Evolutionary conservation across 2,113 vertebrate genomes (phyloP).

Genomic region (Rutilus rutilus): DNA sequence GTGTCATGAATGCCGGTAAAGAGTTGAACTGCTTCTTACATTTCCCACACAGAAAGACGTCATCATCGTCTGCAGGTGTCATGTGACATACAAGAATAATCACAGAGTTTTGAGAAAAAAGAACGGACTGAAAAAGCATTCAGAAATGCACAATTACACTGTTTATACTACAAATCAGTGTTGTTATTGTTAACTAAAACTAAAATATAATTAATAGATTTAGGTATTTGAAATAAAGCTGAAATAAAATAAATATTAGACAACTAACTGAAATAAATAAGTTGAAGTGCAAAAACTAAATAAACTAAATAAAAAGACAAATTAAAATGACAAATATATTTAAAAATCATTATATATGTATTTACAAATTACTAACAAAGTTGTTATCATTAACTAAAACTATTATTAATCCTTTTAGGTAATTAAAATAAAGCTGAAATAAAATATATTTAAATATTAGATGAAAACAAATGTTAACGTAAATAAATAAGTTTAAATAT

Average conservation of each 20-base stretch:
- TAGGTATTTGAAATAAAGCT: neutral
- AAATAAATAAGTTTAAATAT: neutral
- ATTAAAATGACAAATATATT: no score
- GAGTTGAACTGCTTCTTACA: constrained; percentile 99
- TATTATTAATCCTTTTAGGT: neutral
- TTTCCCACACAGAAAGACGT: constrained; percentile 97
- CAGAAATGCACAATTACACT: neutral
- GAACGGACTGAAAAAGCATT: neutral
- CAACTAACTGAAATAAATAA: no score
- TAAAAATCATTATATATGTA: no score
- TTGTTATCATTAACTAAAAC: neutral
- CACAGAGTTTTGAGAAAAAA: neutral
- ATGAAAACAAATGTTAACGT: neutral
- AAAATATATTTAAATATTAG: neutral
- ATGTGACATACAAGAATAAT: neutral
- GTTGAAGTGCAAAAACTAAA: no score
- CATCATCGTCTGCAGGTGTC: constrained; percentile 86
- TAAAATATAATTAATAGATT: neutral
- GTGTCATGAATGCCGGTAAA: constrained; percentile 90
- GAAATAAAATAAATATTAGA: neutral
- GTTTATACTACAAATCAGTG: neutral
- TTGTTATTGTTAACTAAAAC: neutral
- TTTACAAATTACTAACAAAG: neutral
- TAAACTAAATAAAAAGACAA: no score
- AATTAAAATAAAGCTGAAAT: neutral